These are phyloP conservation scores for Bellardia pandia DNA, from an alignment of 2,888 invertebrate genomes.

Conservation along the genomic window DNA sequence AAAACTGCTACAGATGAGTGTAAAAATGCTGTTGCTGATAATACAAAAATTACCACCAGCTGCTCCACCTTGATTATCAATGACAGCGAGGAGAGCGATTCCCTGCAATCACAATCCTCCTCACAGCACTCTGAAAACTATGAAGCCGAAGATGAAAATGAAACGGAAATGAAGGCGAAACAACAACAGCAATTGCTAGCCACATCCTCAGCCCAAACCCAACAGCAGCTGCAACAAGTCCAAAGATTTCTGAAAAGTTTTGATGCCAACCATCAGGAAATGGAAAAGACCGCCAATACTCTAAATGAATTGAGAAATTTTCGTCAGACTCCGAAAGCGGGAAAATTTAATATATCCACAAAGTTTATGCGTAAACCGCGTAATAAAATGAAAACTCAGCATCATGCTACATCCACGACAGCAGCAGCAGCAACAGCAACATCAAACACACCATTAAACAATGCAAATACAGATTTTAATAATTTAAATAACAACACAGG, in stretches of 20 bases:
- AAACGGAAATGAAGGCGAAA: conserved; percentile 71
- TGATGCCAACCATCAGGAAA: conserved; percentile 52
- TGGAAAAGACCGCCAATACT: conserved; percentile 45
- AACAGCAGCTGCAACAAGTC: conserved; percentile 64
- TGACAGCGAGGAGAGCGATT: conserved; percentile 69
- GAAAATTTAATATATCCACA: conserved; percentile 82
- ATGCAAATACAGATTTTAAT: neutral
- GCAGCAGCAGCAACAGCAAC: conserved; percentile 57
- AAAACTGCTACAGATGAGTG: neutral
- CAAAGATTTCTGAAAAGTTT: conserved; percentile 70
- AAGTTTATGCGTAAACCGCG: conserved; percentile 82
- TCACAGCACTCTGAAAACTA: conserved; percentile 78
- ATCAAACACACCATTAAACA: conserved; percentile 25
- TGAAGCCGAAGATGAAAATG: conserved; percentile 78
- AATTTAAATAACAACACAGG: conserved; percentile 26
- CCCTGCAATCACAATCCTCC: conserved; percentile 70
- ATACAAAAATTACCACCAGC: neutral
- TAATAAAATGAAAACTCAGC: conserved; percentile 76
- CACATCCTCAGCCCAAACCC: conserved; percentile 63
- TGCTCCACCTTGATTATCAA: conserved; percentile 56
- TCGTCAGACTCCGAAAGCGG: conserved; percentile 73
- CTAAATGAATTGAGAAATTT: conserved; percentile 58
- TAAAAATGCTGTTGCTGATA: neutral
- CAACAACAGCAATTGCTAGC: conserved; percentile 64
- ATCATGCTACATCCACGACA: conserved; percentile 40